Percentiles rank a stretch among this genome's conserved stretches.
These are phyloP conservation scores for Mallotus villosus DNA, from an alignment of 2,797 vertebrate species.

Conservation along the genomic window DNA sequence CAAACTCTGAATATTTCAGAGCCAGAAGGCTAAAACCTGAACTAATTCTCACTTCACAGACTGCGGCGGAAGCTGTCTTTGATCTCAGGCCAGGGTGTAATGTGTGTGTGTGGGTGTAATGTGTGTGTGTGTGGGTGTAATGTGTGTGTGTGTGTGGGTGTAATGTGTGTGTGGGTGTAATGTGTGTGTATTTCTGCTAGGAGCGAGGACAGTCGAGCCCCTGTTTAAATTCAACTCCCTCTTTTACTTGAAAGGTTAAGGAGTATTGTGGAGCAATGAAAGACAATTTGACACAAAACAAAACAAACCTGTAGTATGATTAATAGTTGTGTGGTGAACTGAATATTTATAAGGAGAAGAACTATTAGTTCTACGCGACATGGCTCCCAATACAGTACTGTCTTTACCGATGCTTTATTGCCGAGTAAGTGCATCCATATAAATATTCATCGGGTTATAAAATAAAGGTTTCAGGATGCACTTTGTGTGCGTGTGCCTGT, in stretches of 20 bases:
- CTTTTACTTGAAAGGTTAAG: background rate
- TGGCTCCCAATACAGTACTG: background rate
- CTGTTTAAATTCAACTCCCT: background rate
- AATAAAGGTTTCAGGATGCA: background rate
- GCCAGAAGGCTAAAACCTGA: slow-evolving; percentile 6
- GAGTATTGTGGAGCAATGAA: background rate
- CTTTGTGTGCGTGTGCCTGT: background rate
- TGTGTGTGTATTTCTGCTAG: background rate
- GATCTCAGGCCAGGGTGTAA: background rate
- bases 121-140: background rate
- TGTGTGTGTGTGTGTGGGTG: background rate
- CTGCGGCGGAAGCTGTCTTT: background rate
- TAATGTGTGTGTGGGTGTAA: background rate
- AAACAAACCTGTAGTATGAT: background rate
- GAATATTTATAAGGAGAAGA: background rate
- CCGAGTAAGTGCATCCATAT: background rate
- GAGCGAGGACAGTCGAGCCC: background rate
- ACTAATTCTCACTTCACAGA: slow-evolving; percentile 6
- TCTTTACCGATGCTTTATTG: background rate
- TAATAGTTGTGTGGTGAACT: background rate
- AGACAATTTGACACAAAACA: background rate
- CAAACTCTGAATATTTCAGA: background rate
- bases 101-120: background rate
- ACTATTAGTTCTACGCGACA: background rate
- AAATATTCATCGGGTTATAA: background rate